Evolutionary conservation across 2,113 vertebrate genomes (phyloP).

Genomic region (Arvicanthis niloticus): DNA sequence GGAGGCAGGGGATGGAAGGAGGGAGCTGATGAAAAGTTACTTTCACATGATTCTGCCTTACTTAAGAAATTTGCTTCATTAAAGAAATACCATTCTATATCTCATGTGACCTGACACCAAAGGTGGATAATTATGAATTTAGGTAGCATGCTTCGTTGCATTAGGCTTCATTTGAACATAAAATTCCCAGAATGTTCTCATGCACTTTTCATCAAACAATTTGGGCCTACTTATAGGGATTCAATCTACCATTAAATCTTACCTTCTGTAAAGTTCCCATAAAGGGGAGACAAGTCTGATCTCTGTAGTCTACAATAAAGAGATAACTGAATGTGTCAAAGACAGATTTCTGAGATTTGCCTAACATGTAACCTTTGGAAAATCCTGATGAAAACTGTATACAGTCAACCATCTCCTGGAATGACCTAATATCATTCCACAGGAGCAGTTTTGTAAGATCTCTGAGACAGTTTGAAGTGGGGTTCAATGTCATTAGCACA

Average conservation of each 20-base stretch:
- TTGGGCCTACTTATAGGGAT: neutral
- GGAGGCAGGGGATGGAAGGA: neutral
- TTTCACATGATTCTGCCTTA: slow-evolving; percentile 31
- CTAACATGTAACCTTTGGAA: slow-evolving; percentile 39
- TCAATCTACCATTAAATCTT: slow-evolving; percentile 18
- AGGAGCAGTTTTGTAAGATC: neutral
- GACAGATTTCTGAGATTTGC: slow-evolving; percentile 47
- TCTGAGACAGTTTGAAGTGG: slow-evolving; percentile 39
- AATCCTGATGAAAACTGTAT: slow-evolving; percentile 44
- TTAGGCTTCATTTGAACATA: neutral
- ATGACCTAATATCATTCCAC: slow-evolving; percentile 3
- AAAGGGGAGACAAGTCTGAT: neutral
- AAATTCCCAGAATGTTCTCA: neutral
- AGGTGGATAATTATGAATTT: neutral
- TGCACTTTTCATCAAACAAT: neutral
- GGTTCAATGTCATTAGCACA: neutral
- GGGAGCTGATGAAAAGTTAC: neutral
- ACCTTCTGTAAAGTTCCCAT: neutral
- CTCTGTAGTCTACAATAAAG: neutral
- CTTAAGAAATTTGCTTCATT: neutral
- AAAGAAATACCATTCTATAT: neutral
- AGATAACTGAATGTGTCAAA: neutral
- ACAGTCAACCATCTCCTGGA: neutral
- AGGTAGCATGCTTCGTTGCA: neutral
- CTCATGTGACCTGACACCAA: neutral